Evolutionary conservation across 2,797 vertebrate species (phyloP).

Genomic region (Sardinella longiceps): DNA sequence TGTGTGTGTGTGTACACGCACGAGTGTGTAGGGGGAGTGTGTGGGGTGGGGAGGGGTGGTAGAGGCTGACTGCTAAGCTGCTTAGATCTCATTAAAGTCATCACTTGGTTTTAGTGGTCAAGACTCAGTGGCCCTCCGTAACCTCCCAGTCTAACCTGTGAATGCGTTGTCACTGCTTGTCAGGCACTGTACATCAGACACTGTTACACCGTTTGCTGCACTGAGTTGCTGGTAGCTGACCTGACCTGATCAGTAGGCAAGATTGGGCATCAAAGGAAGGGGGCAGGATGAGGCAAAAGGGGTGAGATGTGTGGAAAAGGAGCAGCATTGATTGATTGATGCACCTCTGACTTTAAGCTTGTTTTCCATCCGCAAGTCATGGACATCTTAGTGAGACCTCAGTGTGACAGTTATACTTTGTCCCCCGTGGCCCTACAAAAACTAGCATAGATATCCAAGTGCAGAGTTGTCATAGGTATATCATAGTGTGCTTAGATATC

Average conservation of each 20-base stretch:
- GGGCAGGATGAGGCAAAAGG: not conserved
- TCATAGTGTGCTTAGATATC: too few species aligned
- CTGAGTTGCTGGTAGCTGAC: not conserved
- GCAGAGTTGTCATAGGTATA: too few species aligned
- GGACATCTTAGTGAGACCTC: not conserved
- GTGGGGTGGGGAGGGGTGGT: not conserved
- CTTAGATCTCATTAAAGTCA: constrained; percentile 17
- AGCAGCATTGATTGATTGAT: not conserved
- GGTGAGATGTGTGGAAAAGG: not conserved
- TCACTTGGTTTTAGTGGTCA: not conserved
- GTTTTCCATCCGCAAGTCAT: not conserved
- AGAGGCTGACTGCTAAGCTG: constrained; percentile 10
- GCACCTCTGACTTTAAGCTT: not conserved
- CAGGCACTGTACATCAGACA: not conserved
- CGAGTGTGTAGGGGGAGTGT: too few species aligned
- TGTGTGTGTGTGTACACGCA: not conserved
- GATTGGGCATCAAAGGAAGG: not conserved
- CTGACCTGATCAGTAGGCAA: not conserved
- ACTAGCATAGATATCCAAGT: too few species aligned
- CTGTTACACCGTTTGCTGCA: not conserved
- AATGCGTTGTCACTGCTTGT: not conserved
- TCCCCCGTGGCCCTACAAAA: not conserved
- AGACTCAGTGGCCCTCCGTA: not conserved
- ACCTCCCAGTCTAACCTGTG: not conserved
- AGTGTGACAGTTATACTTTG: not conserved